phyloP scores from a whole-genome alignment of 1,140 invertebrate species.

The Drosophila albomicans region DNA sequence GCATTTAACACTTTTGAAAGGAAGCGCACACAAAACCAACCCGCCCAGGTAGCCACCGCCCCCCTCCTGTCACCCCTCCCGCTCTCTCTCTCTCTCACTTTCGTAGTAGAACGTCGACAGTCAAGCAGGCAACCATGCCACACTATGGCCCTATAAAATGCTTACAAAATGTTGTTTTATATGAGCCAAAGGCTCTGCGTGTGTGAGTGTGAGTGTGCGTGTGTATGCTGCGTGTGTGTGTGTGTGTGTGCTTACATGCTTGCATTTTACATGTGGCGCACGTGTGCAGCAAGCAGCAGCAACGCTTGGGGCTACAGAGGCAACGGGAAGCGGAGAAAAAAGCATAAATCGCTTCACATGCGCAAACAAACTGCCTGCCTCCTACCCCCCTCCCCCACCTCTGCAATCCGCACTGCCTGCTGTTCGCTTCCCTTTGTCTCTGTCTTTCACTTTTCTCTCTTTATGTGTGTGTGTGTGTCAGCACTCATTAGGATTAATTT shows the following conservation, averaged over 20 bases:
- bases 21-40: constrained; percentile 34
- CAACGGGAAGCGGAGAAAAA: constrained; percentile 44
- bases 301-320: constrained; percentile 36
- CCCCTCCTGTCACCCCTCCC: background rate
- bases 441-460: constrained; percentile 20
- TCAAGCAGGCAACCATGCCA: constrained; percentile 54
- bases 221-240: constrained; percentile 13
- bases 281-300: constrained; percentile 67
- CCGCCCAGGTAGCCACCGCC: constrained; percentile 3
- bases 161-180: constrained; percentile 84
- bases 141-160: constrained; percentile 77
- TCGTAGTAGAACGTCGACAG: background rate
- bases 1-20: constrained; percentile 80
- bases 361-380: constrained; percentile 59
- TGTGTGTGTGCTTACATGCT: constrained; percentile 37
- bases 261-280: constrained; percentile 78
- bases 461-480: constrained; percentile 59
- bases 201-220: background rate
- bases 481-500: constrained; percentile 83
- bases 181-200: constrained; percentile 29
- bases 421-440: constrained; percentile 13
- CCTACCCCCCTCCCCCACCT: constrained; percentile 2
- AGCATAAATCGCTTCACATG: constrained; percentile 77
- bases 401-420: background rate
- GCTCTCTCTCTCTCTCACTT: background rate